These are phyloP conservation scores for Ploceus nigricollis DNA, from an alignment of 2,113 vertebrate species.

Conservation along the genomic window DNA sequence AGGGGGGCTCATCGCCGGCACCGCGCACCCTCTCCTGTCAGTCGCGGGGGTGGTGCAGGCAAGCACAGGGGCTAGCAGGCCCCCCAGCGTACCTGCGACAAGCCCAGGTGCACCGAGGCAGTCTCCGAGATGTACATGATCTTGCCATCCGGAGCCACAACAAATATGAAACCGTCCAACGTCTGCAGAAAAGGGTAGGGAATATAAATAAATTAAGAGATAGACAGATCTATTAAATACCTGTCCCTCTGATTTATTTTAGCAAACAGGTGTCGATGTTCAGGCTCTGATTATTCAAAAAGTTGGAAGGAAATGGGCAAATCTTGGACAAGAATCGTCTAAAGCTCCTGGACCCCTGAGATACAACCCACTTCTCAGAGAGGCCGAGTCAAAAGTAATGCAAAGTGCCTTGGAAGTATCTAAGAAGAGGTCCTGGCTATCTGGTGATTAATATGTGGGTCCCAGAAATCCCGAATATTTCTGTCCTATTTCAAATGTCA, in stretches of 20 bases:
- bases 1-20: not conserved
- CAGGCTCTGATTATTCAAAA: not conserved
- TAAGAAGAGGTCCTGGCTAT: not conserved
- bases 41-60: no score
- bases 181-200: slow-evolving; percentile 76
- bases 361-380: not conserved
- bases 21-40: not conserved
- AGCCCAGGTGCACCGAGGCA: slow-evolving; percentile 93
- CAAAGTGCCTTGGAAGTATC: not conserved
- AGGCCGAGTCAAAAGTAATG: not conserved
- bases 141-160: slow-evolving; percentile 98
- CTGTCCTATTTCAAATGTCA: not conserved
- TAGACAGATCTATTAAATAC: not conserved
- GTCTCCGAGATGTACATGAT: slow-evolving; percentile 99
- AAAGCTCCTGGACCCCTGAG: not conserved
- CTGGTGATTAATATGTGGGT: not conserved
- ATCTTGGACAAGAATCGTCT: not conserved
- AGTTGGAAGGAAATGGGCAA: not conserved
- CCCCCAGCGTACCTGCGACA: slow-evolving; percentile 87
- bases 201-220: not conserved
- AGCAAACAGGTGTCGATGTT: not conserved
- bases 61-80: not conserved
- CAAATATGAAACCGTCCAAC: slow-evolving; percentile 96
- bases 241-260: not conserved
- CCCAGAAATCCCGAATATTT: not conserved